phyloP scores from a whole-genome alignment of 1,140 invertebrate genomes.

The Lasioglossum baleicum region DNA sequence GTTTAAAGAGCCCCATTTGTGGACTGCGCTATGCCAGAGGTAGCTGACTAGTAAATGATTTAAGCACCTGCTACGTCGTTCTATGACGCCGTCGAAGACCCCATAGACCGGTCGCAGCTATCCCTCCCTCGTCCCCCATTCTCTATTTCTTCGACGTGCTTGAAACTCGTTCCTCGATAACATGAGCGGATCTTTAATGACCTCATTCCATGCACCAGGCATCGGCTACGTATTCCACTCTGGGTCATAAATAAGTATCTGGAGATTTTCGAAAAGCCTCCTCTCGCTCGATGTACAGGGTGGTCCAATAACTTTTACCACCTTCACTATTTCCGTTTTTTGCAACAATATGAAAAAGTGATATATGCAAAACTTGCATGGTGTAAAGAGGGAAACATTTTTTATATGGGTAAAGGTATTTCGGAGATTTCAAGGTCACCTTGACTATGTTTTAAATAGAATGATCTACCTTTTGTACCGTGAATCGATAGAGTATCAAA shows the following conservation, averaged over 20 bases:
- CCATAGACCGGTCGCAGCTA: constrained; percentile 42
- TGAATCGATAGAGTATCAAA: too few relatives aligned
- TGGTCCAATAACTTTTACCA: too few relatives aligned
- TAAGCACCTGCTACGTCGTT: constrained; percentile 43
- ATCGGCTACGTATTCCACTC: constrained; percentile 9
- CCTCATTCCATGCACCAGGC: constrained; percentile 52
- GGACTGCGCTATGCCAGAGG: neutral
- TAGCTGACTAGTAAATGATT: constrained; percentile 2
- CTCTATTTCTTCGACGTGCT: constrained; percentile 50
- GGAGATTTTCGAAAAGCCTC: neutral
- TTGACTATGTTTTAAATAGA: too few relatives aligned
- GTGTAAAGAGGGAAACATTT: too few relatives aligned
- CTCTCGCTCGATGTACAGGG: too few relatives aligned
- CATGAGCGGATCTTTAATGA: constrained; percentile 57
- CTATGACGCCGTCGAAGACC: constrained; percentile 41
- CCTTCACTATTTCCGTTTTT: too few relatives aligned
- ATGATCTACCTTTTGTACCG: too few relatives aligned
- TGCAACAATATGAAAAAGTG: too few relatives aligned
- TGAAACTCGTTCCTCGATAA: constrained; percentile 60
- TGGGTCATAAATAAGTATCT: constrained; percentile 1
- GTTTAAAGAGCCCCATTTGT: neutral
- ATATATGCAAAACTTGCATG: too few relatives aligned
- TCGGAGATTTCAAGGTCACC: too few relatives aligned
- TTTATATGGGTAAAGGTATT: too few relatives aligned
- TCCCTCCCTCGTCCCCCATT: constrained; percentile 33